A percentile compares a stretch with the other conserved stretches of the same genome.
Conservation (phyloP, 30 jellyfish, hydroid and myxozoan genomes). For the Aurelia sp. region DNA sequence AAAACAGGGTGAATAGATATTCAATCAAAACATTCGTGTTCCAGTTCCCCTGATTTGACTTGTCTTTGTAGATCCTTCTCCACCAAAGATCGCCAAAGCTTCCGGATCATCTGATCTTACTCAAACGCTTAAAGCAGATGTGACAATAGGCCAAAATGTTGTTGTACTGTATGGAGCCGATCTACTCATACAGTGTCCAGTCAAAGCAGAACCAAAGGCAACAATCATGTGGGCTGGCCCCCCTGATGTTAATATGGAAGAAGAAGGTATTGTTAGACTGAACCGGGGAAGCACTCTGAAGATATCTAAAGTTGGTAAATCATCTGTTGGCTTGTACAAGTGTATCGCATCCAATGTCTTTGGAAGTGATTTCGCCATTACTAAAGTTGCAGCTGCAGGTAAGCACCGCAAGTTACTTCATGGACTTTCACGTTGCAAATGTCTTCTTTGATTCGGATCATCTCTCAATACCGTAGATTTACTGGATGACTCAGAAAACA, state of each 20-base stretch:
- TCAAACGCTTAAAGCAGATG: constrained; percentile 52
- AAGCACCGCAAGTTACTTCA: background rate
- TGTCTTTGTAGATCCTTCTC: constrained; percentile 35
- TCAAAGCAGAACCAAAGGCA: constrained; percentile 78
- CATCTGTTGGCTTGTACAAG: constrained; percentile 40
- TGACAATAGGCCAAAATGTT: constrained; percentile 76
- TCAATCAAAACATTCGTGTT: too few relatives aligned
- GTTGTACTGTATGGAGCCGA: constrained; percentile 67
- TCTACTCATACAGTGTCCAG: constrained; percentile 69
- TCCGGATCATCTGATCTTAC: constrained; percentile 37
- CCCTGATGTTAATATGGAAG: background rate
- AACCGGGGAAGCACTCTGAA: constrained; percentile 60
- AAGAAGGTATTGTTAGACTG: constrained; percentile 15
- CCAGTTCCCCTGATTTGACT: background rate
- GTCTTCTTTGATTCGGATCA: too few relatives aligned
- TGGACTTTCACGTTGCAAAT: too few relatives aligned
- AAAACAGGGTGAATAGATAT: too few relatives aligned
- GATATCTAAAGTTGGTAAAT: constrained; percentile 15
- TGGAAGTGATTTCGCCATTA: constrained; percentile 55
- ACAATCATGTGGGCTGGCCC: constrained; percentile 66
- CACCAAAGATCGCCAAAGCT: constrained; percentile 44
- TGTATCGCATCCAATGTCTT: constrained; percentile 70
- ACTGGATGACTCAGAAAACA: too few relatives aligned
- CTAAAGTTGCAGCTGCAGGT: constrained; percentile 70
- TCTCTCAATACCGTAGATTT: too few relatives aligned